Percentiles rank a stretch among this genome's conserved stretches.
phyloP scores from a whole-genome alignment of 1,140 invertebrate species.

The Eupeodes corollae region DNA sequence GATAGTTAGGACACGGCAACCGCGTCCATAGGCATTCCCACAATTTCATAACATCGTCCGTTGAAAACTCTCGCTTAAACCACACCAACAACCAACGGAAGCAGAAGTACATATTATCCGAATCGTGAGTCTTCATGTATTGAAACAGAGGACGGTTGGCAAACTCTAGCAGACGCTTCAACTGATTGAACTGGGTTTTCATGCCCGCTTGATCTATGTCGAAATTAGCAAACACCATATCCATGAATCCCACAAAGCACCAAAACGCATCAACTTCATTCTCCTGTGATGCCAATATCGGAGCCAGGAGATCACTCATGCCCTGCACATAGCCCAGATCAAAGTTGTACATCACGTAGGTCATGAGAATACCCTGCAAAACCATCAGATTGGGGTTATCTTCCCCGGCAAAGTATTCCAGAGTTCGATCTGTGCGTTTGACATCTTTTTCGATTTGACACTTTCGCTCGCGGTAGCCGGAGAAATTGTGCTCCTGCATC shows the following conservation, averaged over 20 bases:
- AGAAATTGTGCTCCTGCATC: slow-evolving; percentile 80
- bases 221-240: slow-evolving; percentile 92
- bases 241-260: slow-evolving; percentile 99
- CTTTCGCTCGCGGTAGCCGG: slow-evolving; percentile 80
- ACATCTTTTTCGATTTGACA: slow-evolving; percentile 97
- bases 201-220: slow-evolving; percentile 96
- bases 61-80: slow-evolving; percentile 70
- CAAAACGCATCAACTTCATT: slow-evolving; percentile 82
- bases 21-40: slow-evolving; percentile 86
- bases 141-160: slow-evolving; percentile 72
- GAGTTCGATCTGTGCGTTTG: slow-evolving; percentile 84
- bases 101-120: slow-evolving; percentile 97
- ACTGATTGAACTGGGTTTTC: slow-evolving; percentile 80
- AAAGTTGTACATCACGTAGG: slow-evolving; percentile 99
- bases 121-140: slow-evolving; percentile 84
- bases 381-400: slow-evolving; percentile 78
- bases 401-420: slow-evolving; percentile 84
- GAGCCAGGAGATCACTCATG: slow-evolving; percentile 95
- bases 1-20: slow-evolving; percentile 87
- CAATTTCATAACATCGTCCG: slow-evolving; percentile 61
- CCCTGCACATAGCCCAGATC: slow-evolving; percentile 93
- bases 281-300: slow-evolving; percentile 68
- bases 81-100: slow-evolving; percentile 85
- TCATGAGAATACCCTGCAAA: slow-evolving; percentile 90
- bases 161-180: slow-evolving; percentile 70